A percentile compares a stretch with the other conserved stretches of the same genome.
Conservation (phyloP, 2,113 vertebrate species). For the Xenopus borealis region DNA sequence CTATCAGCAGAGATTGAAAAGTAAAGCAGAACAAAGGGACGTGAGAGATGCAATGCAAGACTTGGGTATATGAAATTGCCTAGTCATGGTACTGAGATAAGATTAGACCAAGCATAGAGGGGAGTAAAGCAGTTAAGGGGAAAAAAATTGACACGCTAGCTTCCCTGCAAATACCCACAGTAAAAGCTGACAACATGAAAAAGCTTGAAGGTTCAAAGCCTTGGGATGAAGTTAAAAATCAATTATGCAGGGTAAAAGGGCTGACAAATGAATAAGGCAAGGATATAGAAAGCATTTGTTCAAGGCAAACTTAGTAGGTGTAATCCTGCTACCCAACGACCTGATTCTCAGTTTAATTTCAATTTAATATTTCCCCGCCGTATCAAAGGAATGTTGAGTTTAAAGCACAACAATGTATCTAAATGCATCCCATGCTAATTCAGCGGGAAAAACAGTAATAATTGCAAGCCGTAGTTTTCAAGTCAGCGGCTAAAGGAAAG, state of each 20-base stretch:
- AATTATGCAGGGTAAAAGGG: neutral
- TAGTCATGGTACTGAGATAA: conserved; percentile 5
- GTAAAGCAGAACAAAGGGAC: conserved; percentile 1
- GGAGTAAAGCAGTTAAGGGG: neutral
- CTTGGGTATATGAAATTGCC: conserved; percentile 3
- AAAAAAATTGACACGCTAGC: neutral
- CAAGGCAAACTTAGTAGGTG: neutral
- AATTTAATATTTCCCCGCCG: neutral
- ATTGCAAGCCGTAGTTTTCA: too few relatives aligned
- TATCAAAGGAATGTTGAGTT: too few relatives aligned
- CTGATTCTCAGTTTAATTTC: neutral
- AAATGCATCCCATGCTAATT: too few relatives aligned
- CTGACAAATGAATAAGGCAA: neutral
- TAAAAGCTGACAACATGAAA: neutral
- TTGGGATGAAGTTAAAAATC: neutral
- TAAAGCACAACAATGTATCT: too few relatives aligned
- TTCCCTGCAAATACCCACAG: neutral
- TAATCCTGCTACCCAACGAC: neutral
- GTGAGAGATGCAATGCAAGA: neutral
- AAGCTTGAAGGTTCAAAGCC: neutral
- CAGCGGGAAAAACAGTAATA: too few relatives aligned
- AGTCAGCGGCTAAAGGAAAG: too few relatives aligned
- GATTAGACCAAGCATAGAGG: neutral
- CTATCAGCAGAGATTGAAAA: neutral
- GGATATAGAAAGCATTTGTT: neutral